Percentiles rank a stretch among this genome's conserved stretches.
Evolutionary conservation across 1,140 invertebrate genomes (phyloP).

Genomic region (Penaeus japonicus): DNA sequence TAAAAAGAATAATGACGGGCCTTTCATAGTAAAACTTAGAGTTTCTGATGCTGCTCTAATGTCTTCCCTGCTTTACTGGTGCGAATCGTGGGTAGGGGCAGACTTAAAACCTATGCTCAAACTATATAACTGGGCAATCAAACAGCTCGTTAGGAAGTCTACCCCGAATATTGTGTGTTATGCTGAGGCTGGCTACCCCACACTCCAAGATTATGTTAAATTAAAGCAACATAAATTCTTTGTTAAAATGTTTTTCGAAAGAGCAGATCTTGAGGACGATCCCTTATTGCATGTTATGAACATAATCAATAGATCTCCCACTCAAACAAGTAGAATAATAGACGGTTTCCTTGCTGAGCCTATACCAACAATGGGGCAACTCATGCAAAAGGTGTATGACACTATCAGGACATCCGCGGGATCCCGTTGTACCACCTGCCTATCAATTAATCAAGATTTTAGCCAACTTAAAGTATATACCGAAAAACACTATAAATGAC

Average conservation of each 20-base stretch:
- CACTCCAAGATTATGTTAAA: neutral
- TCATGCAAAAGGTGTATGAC: neutral
- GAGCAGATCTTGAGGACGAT: neutral
- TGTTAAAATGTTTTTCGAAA: neutral
- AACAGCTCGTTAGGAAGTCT: neutral
- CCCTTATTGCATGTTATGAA: neutral
- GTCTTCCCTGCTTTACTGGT: neutral
- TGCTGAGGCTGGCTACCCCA: too few relatives aligned
- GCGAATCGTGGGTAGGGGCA: neutral
- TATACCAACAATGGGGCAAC: neutral
- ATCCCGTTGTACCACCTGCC: too few relatives aligned
- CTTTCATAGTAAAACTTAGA: neutral
- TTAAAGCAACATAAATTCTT: neutral
- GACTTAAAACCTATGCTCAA: too few relatives aligned
- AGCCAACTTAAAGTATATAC: too few relatives aligned
- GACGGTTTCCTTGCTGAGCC: neutral
- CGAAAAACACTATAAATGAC: neutral
- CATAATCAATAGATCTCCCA: neutral
- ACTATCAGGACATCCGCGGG: neutral
- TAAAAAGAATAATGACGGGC: constrained; percentile 1
- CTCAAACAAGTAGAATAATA: neutral
- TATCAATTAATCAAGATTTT: too few relatives aligned
- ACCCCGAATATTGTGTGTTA: neutral
- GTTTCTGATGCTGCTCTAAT: neutral
- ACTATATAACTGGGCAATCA: neutral